Evolutionary conservation across 1,140 invertebrate species (phyloP).

Genomic region (Euura lappo): DNA sequence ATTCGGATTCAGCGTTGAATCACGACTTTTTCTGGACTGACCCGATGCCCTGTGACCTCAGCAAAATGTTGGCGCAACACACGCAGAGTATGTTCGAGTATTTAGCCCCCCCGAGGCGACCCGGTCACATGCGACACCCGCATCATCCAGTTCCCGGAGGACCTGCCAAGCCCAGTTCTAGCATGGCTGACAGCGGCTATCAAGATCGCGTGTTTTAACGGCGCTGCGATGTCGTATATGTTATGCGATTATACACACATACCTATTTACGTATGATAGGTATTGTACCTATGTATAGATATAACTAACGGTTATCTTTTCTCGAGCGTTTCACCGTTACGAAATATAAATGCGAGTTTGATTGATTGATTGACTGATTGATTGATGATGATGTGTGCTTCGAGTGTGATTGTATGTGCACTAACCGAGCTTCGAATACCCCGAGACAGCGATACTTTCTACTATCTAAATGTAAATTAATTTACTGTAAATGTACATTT

Average conservation of each 20-base stretch:
- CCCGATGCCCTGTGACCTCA: constrained; percentile 91
- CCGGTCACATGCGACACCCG: constrained; percentile 74
- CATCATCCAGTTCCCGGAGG: constrained; percentile 65
- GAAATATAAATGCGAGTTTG: too few species aligned
- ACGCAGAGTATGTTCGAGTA: constrained; percentile 97
- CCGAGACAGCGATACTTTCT: too few species aligned
- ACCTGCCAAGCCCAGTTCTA: constrained; percentile 60
- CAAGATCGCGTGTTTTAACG: constrained; percentile 78
- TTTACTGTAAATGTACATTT: too few species aligned
- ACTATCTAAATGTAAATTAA: too few species aligned
- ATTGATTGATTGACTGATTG: too few species aligned
- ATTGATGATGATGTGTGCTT: too few species aligned
- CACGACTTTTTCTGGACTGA: constrained; percentile 99
- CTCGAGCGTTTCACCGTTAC: too few species aligned
- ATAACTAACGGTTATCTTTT: neutral
- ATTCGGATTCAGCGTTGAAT: constrained; percentile 93
- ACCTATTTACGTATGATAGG: neutral
- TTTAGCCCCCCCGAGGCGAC: constrained; percentile 80
- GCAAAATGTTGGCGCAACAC: constrained; percentile 92
- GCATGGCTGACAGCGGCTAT: constrained; percentile 71
- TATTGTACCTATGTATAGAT: neutral
- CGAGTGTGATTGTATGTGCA: too few species aligned
- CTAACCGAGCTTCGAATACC: too few species aligned
- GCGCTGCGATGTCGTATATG: neutral
- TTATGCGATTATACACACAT: neutral